A percentile compares a stretch with the other conserved stretches of the same genome.
These are phyloP conservation scores for Galeopterus variegatus DNA, from an alignment of 2,113 vertebrate species.

Conservation along the genomic window DNA sequence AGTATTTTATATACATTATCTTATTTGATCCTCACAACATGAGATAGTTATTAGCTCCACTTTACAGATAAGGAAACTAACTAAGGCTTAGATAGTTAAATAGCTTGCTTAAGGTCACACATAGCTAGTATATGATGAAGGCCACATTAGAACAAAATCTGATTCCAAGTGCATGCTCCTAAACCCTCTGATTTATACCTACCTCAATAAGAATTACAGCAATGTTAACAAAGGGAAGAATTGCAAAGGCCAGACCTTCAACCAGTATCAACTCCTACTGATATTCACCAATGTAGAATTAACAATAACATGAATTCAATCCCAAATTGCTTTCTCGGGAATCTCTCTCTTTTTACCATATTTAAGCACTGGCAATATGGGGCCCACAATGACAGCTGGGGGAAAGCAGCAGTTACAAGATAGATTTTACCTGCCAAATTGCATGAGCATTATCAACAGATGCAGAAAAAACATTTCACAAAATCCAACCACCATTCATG, in stretches of 20 bases:
- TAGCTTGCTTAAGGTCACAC: not conserved
- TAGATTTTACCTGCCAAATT: not conserved
- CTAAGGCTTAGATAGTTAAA: not conserved
- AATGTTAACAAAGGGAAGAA: not conserved
- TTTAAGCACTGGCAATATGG: not conserved
- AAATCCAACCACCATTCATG: not conserved
- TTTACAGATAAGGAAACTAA: conserved; percentile 42
- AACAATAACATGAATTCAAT: conserved; percentile 24
- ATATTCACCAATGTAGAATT: not conserved
- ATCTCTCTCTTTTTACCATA: not conserved
- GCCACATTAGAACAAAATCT: not conserved
- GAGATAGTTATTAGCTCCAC: conserved; percentile 7
- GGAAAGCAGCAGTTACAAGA: not conserved
- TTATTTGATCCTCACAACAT: conserved; percentile 56
- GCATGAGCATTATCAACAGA: not conserved
- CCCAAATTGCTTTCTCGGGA: conserved; percentile 41
- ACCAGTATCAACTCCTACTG: not conserved
- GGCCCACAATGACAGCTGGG: not conserved
- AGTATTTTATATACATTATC: not conserved
- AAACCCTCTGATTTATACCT: not conserved
- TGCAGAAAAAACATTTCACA: not conserved
- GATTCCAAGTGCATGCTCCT: not conserved
- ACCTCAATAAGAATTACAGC: not conserved
- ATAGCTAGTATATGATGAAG: conserved; percentile 3
- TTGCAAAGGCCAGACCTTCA: not conserved